Conservation (phyloP, 2,888 invertebrate genomes). For the Drosophila fungiperda region DNA sequence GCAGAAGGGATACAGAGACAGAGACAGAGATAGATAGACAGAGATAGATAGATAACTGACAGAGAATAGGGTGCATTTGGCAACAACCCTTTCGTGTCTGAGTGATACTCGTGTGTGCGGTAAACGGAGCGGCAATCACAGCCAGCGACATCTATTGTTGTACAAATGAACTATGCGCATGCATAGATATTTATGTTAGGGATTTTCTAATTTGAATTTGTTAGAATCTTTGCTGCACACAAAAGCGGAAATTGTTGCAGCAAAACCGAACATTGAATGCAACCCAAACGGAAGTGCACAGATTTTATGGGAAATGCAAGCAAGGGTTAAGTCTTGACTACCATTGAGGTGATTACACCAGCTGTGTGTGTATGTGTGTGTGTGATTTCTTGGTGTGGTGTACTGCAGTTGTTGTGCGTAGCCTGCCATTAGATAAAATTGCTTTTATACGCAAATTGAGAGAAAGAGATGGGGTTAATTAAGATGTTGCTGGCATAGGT, state of each 20-base stretch:
- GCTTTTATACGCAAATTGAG: not conserved
- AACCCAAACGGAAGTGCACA: conserved; percentile 59
- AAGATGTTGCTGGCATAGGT: not conserved
- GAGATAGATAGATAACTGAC: conserved; percentile 24
- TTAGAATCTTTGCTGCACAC: conserved; percentile 67
- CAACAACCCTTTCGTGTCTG: conserved; percentile 63
- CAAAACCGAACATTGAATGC: conserved; percentile 65
- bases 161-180: conserved; percentile 66
- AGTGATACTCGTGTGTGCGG: conserved; percentile 35
- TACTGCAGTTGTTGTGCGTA: conserved; percentile 3
- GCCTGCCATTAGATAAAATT: not conserved
- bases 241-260: conserved; percentile 77
- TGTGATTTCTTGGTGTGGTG: conserved; percentile 7
- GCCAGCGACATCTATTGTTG: conserved; percentile 77
- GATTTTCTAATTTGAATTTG: conserved; percentile 79
- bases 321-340: conserved; percentile 60
- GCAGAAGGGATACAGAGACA: conserved; percentile 6
- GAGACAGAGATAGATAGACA: conserved; percentile 19
- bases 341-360: conserved; percentile 49
- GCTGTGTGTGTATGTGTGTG: conserved; percentile 20
- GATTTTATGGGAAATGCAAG: conserved; percentile 72
- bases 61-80: conserved; percentile 72
- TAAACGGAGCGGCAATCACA: conserved; percentile 63
- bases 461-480: not conserved
- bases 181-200: conserved; percentile 75